Conservation (phyloP, 2,113 vertebrate species). For the Cepphus grylle region DNA sequence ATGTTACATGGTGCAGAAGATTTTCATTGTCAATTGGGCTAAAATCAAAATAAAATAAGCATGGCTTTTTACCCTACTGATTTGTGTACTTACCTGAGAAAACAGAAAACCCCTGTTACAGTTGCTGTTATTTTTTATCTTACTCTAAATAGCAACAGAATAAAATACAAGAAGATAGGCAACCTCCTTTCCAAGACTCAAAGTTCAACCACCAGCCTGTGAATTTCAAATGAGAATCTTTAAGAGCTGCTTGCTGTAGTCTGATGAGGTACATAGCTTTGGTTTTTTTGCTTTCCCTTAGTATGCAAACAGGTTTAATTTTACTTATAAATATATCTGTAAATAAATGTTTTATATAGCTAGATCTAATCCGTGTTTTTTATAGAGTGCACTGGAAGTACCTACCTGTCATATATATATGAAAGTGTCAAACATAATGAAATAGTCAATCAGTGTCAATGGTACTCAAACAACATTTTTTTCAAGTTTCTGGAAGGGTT, state of each 20-base stretch:
- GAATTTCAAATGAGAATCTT: neutral
- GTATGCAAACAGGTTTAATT: neutral
- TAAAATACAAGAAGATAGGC: neutral
- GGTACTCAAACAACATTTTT: neutral
- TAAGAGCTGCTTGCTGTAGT: neutral
- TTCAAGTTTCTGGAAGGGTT: neutral
- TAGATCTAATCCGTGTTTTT: neutral
- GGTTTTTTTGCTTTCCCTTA: neutral
- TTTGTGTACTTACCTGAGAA: neutral
- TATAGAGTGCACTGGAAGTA: neutral
- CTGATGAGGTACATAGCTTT: neutral
- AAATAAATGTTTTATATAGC: neutral
- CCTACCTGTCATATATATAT: neutral
- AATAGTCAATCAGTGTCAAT: neutral
- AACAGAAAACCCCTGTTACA: neutral
- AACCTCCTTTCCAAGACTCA: neutral
- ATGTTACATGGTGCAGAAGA: neutral
- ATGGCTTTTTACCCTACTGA: neutral
- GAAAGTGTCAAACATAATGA: neutral
- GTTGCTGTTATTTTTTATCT: neutral
- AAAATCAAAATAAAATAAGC: neutral
- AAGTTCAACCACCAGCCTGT: neutral
- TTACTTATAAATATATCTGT: neutral
- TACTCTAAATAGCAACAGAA: neutral
- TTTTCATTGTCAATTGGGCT: neutral